A percentile compares a stretch with the other conserved stretches of the same genome.
phyloP scores from a whole-genome alignment of 2,888 invertebrate species.

The Stenolophus ochropezus region DNA sequence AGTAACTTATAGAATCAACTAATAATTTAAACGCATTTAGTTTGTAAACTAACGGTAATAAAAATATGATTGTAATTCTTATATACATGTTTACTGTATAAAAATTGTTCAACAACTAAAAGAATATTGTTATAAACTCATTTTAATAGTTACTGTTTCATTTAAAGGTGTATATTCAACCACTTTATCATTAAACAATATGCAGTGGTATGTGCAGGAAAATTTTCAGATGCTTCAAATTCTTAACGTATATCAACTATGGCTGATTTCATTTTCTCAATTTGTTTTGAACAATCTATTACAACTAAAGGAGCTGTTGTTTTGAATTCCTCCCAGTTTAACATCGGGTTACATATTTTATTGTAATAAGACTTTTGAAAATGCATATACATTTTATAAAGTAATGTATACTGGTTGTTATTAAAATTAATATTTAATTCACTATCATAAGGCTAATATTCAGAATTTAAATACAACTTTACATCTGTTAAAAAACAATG shows the following conservation, averaged over 20 bases:
- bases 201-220: too few species aligned
- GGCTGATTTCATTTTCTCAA: slow-evolving; percentile 62
- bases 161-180: too few species aligned
- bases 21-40: background rate
- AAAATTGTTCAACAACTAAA: background rate
- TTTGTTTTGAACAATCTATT: too few species aligned
- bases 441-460: slow-evolving; percentile 49
- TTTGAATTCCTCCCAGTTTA: slow-evolving; percentile 48
- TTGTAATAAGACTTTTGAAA: slow-evolving; percentile 42
- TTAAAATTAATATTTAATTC: slow-evolving; percentile 39
- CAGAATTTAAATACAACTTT: slow-evolving; percentile 42
- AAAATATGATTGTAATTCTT: background rate
- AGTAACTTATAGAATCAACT: background rate
- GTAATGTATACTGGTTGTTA: background rate
- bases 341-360: slow-evolving; percentile 67
- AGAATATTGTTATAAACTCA: too few species aligned
- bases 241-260: slow-evolving; percentile 29
- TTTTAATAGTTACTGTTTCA: too few species aligned
- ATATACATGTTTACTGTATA: too few species aligned
- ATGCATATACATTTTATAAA: too few species aligned
- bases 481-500: slow-evolving; percentile 31
- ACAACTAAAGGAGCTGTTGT: too few species aligned
- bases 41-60: background rate
- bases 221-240: slow-evolving; percentile 60
- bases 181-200: too few species aligned